A percentile compares a stretch with the other conserved stretches of the same genome.
Evolutionary conservation across 37 sponge, comb jelly and placozoan species (phyloP).

Genomic region (Oopsacas minuta): DNA sequence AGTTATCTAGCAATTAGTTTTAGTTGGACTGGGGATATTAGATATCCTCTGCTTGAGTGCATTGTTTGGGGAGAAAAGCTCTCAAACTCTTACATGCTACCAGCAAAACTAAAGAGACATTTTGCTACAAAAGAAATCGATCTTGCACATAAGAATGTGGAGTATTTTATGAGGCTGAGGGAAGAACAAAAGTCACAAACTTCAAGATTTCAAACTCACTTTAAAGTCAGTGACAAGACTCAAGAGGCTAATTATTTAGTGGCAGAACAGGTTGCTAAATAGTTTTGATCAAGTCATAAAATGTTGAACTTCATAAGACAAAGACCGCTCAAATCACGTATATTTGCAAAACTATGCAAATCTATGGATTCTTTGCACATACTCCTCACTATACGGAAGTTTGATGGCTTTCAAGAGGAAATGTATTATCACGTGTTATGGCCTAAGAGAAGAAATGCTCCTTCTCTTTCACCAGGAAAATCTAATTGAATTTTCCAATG

Average conservation of each 20-base stretch:
- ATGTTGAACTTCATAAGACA: neutral
- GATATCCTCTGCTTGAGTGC: neutral
- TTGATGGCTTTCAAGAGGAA: slow-evolving; percentile 1
- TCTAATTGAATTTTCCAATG: neutral
- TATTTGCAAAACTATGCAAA: slow-evolving; percentile 2
- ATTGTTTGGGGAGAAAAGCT: neutral
- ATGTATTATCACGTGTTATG: neutral
- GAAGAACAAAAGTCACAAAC: neutral
- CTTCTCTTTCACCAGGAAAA: neutral
- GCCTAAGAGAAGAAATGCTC: neutral
- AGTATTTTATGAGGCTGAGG: neutral
- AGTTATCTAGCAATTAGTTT: neutral
- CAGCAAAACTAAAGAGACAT: neutral
- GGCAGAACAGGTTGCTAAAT: neutral
- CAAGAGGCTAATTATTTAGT: slow-evolving; percentile 14
- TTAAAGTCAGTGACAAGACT: neutral
- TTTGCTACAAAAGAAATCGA: neutral
- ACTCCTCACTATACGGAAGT: neutral
- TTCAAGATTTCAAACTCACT: neutral
- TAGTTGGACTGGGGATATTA: neutral
- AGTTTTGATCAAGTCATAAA: no score
- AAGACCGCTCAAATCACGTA: slow-evolving; percentile 2
- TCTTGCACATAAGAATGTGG: neutral
- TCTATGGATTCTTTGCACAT: neutral
- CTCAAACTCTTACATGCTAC: neutral